Evolutionary conservation across 1,140 invertebrate species (phyloP), one percentile per base, ranked within the genome.

Genomic region (Megathymus violae): DNA sequence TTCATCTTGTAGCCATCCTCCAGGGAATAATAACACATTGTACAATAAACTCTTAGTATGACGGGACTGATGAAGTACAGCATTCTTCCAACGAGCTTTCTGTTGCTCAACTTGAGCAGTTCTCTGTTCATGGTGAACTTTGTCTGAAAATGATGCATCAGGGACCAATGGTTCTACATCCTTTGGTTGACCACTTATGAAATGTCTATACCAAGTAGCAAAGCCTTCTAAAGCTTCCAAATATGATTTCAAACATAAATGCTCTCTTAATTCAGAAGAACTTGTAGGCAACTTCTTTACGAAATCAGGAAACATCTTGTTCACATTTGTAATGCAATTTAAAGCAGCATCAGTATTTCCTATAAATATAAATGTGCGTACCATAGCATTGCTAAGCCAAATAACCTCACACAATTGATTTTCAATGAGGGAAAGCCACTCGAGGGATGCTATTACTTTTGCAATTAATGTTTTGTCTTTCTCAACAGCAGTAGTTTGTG

Each of bases 1-100:
- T 4, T 93, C 92, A 83, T 98, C 97, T 15, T 95, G 93, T 56
- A 99, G 92, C 97, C 97, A 99, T 19, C 97, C 97, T 69, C 97
- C 95, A 34, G 97, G 95, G 80, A 98, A 98, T 1, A 97, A 80
- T 16, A 99, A 81, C 4, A 98, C 95, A 89, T 98, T 98, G 87
- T 96, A 97, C 0, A 99, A 91, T 19, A 96, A 92, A 44, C 95
- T 94, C 70, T 95, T 95, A 0, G 96, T 95, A 31, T 91, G 85
- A 1, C 72, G 72, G 10, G 88, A 80, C 64, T 89, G 86, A 60
- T 91, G 86, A 41, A 71, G 59, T 2, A 89, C 78, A n/a, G 89
- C 82, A 80, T 87, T 87, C 36, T 71, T 94, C 97, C 98, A 99
- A 34, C 95, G 92, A 11, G 95, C 94, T 48, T 95, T 82, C 71